Evolutionary conservation across 2,888 invertebrate species (phyloP).

Genomic region (Pyrrhia umbra): DNA sequence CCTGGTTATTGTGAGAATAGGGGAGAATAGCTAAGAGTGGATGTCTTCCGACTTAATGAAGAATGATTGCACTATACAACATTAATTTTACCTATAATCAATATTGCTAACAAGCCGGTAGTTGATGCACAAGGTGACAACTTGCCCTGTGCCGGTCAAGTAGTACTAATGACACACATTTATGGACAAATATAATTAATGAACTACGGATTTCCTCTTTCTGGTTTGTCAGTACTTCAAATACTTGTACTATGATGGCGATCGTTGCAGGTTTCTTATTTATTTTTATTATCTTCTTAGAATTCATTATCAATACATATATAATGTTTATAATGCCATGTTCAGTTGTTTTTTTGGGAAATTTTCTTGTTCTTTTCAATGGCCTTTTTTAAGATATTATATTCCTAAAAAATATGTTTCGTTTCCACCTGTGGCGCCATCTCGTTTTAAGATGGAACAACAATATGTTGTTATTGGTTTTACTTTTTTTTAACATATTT

Average conservation of each 20-base stretch:
- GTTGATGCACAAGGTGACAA: conserved; percentile 16
- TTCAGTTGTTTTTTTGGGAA: too few species aligned
- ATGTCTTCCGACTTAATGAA: not conserved
- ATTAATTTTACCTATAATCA: not conserved
- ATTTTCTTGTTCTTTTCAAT: too few species aligned
- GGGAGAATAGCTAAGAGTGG: not conserved
- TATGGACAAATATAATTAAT: conserved; percentile 22
- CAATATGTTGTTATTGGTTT: too few species aligned
- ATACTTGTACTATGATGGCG: not conserved
- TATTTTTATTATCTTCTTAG: not conserved
- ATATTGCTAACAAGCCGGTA: conserved; percentile 13
- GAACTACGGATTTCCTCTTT: conserved; percentile 10
- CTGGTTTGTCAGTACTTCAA: conserved; percentile 6
- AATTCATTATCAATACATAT: too few species aligned
- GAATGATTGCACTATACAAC: not conserved
- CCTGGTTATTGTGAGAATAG: not conserved
- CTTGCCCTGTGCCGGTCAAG: conserved; percentile 3
- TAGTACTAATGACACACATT: conserved; percentile 24
- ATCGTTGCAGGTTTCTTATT: not conserved
- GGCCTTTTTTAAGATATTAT: too few species aligned
- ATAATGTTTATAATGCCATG: too few species aligned
- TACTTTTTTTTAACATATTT: not conserved
- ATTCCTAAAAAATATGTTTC: too few species aligned
- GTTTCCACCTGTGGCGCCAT: conserved; percentile 24
- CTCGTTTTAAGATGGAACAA: not conserved